Conservation (phyloP, 2,797 vertebrate species). For the Paedocypris micromegethes region DNA sequence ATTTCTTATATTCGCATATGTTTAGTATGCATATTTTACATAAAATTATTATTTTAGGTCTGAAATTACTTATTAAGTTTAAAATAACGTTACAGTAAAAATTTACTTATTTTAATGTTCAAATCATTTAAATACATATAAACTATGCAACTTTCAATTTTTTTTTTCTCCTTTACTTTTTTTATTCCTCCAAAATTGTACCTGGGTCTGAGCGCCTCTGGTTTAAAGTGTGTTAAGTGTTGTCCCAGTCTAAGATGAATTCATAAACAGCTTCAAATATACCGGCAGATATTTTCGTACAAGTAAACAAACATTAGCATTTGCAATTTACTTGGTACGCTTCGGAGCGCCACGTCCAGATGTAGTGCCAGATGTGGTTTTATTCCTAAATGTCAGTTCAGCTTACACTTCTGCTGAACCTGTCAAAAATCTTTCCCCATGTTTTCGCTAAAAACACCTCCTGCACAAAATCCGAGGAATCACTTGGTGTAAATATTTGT, state of each 20-base stretch:
- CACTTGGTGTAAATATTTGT: constrained; percentile 35
- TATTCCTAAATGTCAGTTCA: constrained; percentile 14
- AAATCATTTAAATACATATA: no score
- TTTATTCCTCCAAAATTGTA: neutral
- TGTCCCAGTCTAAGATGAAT: neutral
- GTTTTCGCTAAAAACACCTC: neutral
- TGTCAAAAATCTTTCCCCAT: constrained; percentile 2
- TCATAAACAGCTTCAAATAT: constrained; percentile 8
- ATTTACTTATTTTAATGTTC: no score
- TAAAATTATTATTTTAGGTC: no score
- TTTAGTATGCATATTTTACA: no score
- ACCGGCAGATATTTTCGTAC: neutral
- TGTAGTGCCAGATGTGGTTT: constrained; percentile 17
- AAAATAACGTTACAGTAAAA: no score
- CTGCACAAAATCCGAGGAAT: neutral
- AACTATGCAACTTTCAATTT: no score
- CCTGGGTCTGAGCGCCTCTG: neutral
- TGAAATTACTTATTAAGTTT: no score
- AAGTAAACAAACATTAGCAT: constrained; percentile 3
- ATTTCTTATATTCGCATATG: no score
- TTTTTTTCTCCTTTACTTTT: no score
- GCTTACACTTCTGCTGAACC: constrained; percentile 10
- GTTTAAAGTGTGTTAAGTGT: neutral
- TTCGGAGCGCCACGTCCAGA: constrained; percentile 12
- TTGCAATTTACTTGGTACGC: constrained; percentile 4